Evolutionary conservation across 2,113 vertebrate species (phyloP).

Genomic region (Cottus gobio): DNA sequence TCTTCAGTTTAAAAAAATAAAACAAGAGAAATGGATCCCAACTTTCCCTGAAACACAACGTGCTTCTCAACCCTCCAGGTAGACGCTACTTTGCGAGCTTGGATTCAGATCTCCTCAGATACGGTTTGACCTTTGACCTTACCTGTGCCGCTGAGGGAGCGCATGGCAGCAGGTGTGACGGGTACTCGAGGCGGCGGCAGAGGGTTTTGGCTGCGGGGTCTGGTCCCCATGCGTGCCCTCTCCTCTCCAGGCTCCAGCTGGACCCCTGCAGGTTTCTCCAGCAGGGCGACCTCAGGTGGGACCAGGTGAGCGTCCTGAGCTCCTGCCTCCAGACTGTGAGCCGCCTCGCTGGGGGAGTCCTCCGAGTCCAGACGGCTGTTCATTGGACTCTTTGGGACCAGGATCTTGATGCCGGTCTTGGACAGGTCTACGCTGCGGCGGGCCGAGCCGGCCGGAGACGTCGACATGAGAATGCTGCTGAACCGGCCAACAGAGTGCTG

Average conservation of each 20-base stretch:
- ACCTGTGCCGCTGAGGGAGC: constrained; percentile 91
- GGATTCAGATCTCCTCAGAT: too few species aligned
- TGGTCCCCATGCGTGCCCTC: constrained; percentile 94
- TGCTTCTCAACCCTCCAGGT: too few species aligned
- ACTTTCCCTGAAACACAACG: too few species aligned
- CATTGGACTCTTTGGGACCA: constrained; percentile 96
- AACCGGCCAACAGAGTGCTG: not conserved
- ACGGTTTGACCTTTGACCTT: constrained; percentile 1
- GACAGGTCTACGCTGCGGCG: constrained; percentile 93
- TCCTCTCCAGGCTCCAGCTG: constrained; percentile 91
- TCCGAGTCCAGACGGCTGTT: constrained; percentile 90
- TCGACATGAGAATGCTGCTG: not conserved
- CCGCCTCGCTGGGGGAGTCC: constrained; percentile 90
- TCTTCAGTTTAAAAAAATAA: too few species aligned
- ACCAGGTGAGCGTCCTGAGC: constrained; percentile 90
- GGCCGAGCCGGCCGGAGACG: constrained; percentile 66
- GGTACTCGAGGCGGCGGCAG: constrained; percentile 84
- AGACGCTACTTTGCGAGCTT: too few species aligned
- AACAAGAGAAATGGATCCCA: too few species aligned
- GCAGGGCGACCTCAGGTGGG: constrained; percentile 91
- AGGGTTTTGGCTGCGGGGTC: constrained; percentile 88
- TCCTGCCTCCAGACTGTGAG: constrained; percentile 86
- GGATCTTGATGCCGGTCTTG: constrained; percentile 95
- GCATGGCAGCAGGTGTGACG: constrained; percentile 86
- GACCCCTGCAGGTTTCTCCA: constrained; percentile 89